Evolutionary conservation across 2,113 vertebrate species (phyloP).

Genomic region (Ceratotherium simum): DNA sequence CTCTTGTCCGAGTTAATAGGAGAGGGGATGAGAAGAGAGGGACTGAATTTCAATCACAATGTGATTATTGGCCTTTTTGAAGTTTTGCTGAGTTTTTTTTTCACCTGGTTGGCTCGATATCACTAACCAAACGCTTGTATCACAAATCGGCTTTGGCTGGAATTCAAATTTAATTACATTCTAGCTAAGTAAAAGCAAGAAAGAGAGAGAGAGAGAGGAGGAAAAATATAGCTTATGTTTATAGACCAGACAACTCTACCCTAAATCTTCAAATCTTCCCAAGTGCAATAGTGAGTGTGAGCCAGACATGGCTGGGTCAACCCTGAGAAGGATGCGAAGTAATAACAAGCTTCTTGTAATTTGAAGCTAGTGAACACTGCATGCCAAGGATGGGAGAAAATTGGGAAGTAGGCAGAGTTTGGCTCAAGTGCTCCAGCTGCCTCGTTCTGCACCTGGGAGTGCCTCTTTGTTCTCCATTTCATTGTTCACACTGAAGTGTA

Average conservation of each 20-base stretch:
- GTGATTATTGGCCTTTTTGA: constrained; percentile 76
- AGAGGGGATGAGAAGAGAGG: constrained; percentile 60
- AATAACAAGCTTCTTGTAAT: constrained; percentile 31
- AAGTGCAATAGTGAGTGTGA: background rate
- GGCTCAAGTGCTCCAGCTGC: background rate
- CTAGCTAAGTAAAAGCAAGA: constrained; percentile 70
- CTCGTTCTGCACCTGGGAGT: background rate
- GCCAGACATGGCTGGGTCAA: constrained; percentile 18
- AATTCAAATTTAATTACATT: constrained; percentile 80
- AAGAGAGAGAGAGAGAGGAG: background rate
- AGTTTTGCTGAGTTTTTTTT: constrained; percentile 73
- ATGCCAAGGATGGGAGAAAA: background rate
- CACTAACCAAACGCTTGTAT: constrained; percentile 80
- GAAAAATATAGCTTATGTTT: background rate
- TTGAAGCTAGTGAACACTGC: background rate
- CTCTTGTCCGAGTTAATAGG: constrained; percentile 76
- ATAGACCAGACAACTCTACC: constrained; percentile 41
- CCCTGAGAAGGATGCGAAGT: background rate
- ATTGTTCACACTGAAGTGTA: constrained; percentile 28
- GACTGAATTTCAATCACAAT: constrained; percentile 74
- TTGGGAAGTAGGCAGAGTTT: background rate
- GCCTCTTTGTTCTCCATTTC: background rate
- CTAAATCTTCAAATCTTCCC: constrained; percentile 9
- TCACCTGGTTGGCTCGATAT: constrained; percentile 76
- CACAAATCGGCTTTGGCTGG: constrained; percentile 76